Percentiles rank a stretch among this genome's conserved stretches.
Evolutionary conservation across 2,113 vertebrate species (phyloP).

Genomic region (Eonycteris spelaea): DNA sequence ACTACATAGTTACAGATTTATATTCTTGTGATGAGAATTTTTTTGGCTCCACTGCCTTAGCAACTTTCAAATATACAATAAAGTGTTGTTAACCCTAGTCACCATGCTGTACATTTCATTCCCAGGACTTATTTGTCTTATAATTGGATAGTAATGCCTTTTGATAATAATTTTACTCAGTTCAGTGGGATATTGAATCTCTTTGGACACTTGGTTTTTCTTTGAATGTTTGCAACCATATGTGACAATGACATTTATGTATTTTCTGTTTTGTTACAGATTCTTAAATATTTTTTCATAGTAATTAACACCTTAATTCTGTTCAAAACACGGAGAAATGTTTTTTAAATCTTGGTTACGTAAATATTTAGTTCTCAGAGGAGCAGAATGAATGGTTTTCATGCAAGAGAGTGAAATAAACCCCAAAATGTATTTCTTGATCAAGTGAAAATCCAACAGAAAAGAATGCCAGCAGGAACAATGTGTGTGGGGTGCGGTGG

Average conservation of each 20-base stretch:
- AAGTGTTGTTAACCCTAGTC: not conserved
- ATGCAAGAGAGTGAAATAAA: not conserved
- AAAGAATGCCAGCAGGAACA: not conserved
- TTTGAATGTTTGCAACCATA: not conserved
- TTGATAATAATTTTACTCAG: not conserved
- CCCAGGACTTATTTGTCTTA: not conserved
- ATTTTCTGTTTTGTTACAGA: not conserved
- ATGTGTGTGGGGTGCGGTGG: not conserved
- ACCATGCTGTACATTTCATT: not conserved
- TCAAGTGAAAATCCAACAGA: not conserved
- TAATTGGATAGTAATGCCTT: not conserved
- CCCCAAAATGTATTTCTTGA: not conserved
- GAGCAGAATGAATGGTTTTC: not conserved
- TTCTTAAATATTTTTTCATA: not conserved
- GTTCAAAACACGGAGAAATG: not conserved
- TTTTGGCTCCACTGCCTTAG: not conserved
- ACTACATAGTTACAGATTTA: not conserved
- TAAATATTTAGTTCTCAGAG: not conserved
- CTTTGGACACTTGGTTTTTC: not conserved
- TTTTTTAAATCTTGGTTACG: not conserved
- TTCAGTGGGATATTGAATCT: not conserved
- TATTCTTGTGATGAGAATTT: not conserved
- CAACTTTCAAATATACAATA: not conserved
- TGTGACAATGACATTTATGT: not conserved
- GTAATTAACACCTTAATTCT: not conserved